Percentiles rank a stretch among this genome's conserved stretches.
phyloP scores from a whole-genome alignment of 2,888 invertebrate species.

The Cistogaster globosa region DNA sequence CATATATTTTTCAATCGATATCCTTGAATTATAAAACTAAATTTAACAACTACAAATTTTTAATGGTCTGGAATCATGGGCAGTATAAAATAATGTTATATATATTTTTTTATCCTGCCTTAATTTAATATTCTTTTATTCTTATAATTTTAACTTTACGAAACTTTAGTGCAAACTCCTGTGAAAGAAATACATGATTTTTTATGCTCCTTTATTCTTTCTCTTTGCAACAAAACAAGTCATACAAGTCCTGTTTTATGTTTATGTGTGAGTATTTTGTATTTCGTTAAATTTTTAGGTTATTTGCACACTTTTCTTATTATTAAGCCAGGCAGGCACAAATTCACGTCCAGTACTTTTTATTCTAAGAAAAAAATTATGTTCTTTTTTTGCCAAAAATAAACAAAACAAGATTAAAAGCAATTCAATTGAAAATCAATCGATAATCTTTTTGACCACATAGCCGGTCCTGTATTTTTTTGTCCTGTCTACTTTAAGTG shows the following conservation, averaged over 20 bases:
- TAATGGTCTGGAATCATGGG: constrained; percentile 42
- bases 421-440: constrained; percentile 76
- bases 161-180: constrained; percentile 43
- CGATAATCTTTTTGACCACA: constrained; percentile 75
- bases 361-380: constrained; percentile 27
- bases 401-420: constrained; percentile 71
- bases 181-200: constrained; percentile 24
- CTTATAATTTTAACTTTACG: constrained; percentile 22
- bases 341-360: constrained; percentile 17
- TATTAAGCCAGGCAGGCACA: constrained; percentile 10
- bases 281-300: constrained; percentile 35
- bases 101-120: constrained; percentile 16
- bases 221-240: background rate
- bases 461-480: constrained; percentile 28
- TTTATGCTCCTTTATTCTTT: background rate
- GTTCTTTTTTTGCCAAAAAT: constrained; percentile 1
- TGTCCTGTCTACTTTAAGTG: background rate
- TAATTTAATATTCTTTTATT: constrained; percentile 51
- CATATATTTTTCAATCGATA: constrained; percentile 4
- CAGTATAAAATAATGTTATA: constrained; percentile 4
- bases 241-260: constrained; percentile 26
- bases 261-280: constrained; percentile 1
- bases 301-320: constrained; percentile 2
- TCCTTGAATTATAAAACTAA: background rate
- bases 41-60: constrained; percentile 25